These are phyloP conservation scores for Tachypleus tridentatus DNA, from an alignment of 1,140 invertebrate genomes.

Conservation along the genomic window DNA sequence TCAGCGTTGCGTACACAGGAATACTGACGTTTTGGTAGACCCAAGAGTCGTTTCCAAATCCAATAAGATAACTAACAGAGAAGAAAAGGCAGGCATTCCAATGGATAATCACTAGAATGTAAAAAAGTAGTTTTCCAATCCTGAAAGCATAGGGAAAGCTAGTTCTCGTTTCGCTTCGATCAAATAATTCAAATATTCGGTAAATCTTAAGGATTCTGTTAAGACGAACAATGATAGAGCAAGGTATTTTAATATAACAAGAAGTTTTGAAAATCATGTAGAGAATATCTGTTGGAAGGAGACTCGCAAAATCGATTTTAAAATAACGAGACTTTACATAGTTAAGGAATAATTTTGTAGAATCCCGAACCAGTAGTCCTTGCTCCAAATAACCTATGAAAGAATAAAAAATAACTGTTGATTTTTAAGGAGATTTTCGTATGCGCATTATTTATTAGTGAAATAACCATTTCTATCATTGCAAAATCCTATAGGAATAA, in stretches of 20 bases:
- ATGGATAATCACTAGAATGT: constrained; percentile 86
- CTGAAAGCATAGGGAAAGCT: constrained; percentile 83
- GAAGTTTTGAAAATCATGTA: constrained; percentile 47
- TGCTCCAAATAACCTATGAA: constrained; percentile 78
- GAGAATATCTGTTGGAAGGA: constrained; percentile 75
- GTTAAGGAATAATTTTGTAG: constrained; percentile 55
- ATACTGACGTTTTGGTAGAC: constrained; percentile 41
- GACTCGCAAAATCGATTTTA: constrained; percentile 56
- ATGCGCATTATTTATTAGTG: constrained; percentile 1
- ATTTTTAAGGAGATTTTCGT: no score
- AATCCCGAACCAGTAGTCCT: constrained; percentile 76
- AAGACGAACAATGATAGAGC: constrained; percentile 65
- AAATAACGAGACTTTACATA: constrained; percentile 55
- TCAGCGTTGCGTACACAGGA: constrained; percentile 42
- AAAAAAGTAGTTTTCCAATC: constrained; percentile 57
- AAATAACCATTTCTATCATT: background rate
- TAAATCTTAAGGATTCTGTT: constrained; percentile 71
- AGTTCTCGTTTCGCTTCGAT: constrained; percentile 83
- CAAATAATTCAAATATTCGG: constrained; percentile 78
- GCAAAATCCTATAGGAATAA: no score
- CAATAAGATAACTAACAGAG: constrained; percentile 76
- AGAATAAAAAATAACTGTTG: background rate
- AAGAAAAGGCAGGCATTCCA: constrained; percentile 97
- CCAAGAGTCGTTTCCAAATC: constrained; percentile 83
- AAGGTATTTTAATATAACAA: constrained; percentile 46